Conservation (phyloP, 1,140 invertebrate species). For the Pseudomyrmex dendroicus region DNA sequence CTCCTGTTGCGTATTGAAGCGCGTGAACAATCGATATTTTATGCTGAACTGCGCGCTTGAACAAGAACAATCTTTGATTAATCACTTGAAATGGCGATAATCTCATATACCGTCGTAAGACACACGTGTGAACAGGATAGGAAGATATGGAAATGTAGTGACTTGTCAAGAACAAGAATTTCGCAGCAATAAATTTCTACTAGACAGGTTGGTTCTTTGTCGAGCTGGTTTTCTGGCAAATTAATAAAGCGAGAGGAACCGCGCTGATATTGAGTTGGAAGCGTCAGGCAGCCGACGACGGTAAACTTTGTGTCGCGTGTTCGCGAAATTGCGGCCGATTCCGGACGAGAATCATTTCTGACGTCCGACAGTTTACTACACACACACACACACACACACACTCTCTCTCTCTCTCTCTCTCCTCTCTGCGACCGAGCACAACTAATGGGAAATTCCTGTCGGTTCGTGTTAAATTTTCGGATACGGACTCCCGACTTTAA, state of each 20-base stretch:
- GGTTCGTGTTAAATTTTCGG: slow-evolving; percentile 17
- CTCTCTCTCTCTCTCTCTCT: too few relatives aligned
- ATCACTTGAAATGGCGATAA: slow-evolving; percentile 32
- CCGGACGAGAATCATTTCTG: slow-evolving; percentile 47
- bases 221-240: slow-evolving; percentile 7
- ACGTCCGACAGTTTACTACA: slow-evolving; percentile 37
- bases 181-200: slow-evolving; percentile 28
- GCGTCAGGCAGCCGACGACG: slow-evolving; percentile 25
- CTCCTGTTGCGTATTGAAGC: background rate
- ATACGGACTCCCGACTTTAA: slow-evolving; percentile 18
- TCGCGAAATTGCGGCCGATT: slow-evolving; percentile 46
- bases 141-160: slow-evolving; percentile 1
- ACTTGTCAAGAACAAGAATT: background rate
- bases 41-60: background rate
- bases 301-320: slow-evolving; percentile 39
- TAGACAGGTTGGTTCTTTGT: slow-evolving; percentile 38
- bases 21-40: slow-evolving; percentile 45
- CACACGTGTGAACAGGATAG: background rate
- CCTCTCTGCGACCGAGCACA: background rate
- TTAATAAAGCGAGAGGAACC: slow-evolving; percentile 46
- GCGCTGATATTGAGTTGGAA: slow-evolving; percentile 40
- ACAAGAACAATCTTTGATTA: slow-evolving; percentile 29
- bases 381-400: too few relatives aligned
- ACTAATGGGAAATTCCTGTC: slow-evolving; percentile 41
- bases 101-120: slow-evolving; percentile 2